These are phyloP conservation scores for Poecilia picta DNA, from an alignment of 2,797 vertebrate genomes.

Conservation along the genomic window DNA sequence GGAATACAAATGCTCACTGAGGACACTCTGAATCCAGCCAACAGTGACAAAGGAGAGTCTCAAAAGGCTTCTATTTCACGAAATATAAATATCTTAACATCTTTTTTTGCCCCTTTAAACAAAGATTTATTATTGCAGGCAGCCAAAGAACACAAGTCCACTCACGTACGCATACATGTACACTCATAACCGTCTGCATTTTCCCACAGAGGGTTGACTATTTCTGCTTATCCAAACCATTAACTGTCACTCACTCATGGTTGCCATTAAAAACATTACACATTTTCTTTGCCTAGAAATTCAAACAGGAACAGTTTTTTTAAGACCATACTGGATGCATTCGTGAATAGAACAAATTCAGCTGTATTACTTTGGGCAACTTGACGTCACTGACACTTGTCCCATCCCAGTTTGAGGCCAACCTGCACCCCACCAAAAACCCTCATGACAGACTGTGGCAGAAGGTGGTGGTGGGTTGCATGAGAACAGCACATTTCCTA, in stretches of 20 bases:
- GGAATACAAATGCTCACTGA: conserved; percentile 62
- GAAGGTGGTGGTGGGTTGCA: conserved; percentile 76
- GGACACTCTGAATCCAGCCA: conserved; percentile 70
- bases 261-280: conserved; percentile 64
- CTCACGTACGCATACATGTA: conserved; percentile 48
- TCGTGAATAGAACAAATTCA: conserved; percentile 63
- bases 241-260: conserved; percentile 62
- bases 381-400: conserved; percentile 73
- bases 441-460: conserved; percentile 34
- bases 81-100: conserved; percentile 73
- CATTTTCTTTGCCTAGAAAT: conserved; percentile 40
- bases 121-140: conserved; percentile 51
- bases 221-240: conserved; percentile 58
- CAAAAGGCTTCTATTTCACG: conserved; percentile 68
- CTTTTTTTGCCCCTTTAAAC: conserved; percentile 43
- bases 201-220: conserved; percentile 68
- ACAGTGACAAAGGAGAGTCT: conserved; percentile 80
- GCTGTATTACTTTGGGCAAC: conserved; percentile 39
- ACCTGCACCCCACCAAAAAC: conserved; percentile 50
- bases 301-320: conserved; percentile 40
- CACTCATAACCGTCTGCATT: conserved; percentile 35
- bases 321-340: conserved; percentile 46
- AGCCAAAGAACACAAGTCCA: conserved; percentile 76
- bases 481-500: conserved; percentile 84
- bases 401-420: conserved; percentile 53